phyloP scores from a whole-genome alignment of 2,888 invertebrate genomes.

The Tiphia femorata region DNA sequence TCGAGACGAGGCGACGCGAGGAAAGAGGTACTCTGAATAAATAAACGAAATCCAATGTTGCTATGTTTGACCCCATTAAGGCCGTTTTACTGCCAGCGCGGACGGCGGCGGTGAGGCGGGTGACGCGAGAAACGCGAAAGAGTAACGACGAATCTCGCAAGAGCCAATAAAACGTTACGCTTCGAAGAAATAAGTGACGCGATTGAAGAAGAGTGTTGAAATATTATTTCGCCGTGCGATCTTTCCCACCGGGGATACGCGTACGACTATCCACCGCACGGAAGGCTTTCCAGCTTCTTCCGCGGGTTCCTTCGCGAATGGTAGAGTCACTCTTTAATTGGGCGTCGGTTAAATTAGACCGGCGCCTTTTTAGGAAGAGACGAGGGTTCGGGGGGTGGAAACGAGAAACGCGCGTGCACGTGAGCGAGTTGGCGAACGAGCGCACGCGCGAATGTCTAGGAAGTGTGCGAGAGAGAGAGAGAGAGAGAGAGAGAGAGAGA shows the following conservation, averaged over 20 bases:
- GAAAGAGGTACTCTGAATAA: conserved; percentile 53
- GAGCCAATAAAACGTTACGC: background rate
- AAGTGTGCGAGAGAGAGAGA: conserved; percentile 1
- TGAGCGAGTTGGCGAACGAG: conserved; percentile 13
- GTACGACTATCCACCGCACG: background rate
- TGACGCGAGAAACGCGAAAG: conserved; percentile 29
- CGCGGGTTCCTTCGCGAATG: background rate
- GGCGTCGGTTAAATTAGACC: conserved; percentile 68
- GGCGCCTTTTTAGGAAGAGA: conserved; percentile 63
- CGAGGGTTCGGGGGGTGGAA: conserved; percentile 36
- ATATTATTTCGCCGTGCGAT: no score
- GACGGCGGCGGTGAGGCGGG: conserved; percentile 22
- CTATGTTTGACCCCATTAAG: conserved; percentile 64
- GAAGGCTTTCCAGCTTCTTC: no score
- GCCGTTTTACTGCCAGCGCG: conserved; percentile 50
- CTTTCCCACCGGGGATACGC: no score
- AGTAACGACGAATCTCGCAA: background rate
- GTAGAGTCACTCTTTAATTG: conserved; percentile 57
- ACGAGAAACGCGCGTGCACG: conserved; percentile 30
- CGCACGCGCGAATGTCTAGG: background rate
- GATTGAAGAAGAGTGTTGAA: background rate
- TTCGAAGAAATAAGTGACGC: background rate
- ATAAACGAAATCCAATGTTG: conserved; percentile 59
- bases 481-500: conserved; percentile 10
- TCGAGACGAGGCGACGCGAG: conserved; percentile 11